Evolutionary conservation across 2,797 vertebrate genomes (phyloP).

Genomic region (Craterocephalus amniculus): DNA sequence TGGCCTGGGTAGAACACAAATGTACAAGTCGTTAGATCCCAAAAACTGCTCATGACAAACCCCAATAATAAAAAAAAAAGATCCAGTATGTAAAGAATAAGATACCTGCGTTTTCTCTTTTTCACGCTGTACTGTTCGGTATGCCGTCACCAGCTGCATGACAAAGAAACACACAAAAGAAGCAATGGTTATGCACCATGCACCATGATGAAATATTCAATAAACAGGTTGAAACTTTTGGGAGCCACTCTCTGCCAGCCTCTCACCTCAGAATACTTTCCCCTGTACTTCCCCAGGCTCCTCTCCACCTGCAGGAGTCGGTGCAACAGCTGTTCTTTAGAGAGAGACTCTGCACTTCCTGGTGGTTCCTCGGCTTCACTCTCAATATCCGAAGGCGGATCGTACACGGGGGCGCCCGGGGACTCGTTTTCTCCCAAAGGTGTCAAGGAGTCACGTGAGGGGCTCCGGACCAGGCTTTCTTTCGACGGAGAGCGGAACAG

Average conservation of each 20-base stretch:
- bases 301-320: slow-evolving; percentile 87
- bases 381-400: slow-evolving; percentile 93
- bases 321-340: slow-evolving; percentile 90
- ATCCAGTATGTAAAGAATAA: not conserved
- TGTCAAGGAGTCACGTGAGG: slow-evolving; percentile 92
- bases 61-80: not conserved
- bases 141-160: slow-evolving; percentile 90
- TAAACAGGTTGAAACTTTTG: not conserved
- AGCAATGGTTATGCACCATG: not conserved
- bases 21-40: not conserved
- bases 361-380: slow-evolving; percentile 90
- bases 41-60: not conserved
- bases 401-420: slow-evolving; percentile 72
- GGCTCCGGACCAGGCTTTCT: slow-evolving; percentile 88
- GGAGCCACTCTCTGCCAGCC: not conserved
- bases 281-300: slow-evolving; percentile 90
- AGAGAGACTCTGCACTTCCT: slow-evolving; percentile 83
- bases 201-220: not conserved
- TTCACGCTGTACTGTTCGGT: slow-evolving; percentile 90
- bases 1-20: slow-evolving; percentile 78
- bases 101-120: slow-evolving; percentile 96
- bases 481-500: slow-evolving; percentile 90
- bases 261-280: slow-evolving; percentile 93
- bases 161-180: slow-evolving; percentile 5
- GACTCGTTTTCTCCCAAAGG: slow-evolving; percentile 81